These are phyloP conservation scores for Drosophila rufa DNA, from an alignment of 1,140 invertebrate genomes.

Conservation along the genomic window DNA sequence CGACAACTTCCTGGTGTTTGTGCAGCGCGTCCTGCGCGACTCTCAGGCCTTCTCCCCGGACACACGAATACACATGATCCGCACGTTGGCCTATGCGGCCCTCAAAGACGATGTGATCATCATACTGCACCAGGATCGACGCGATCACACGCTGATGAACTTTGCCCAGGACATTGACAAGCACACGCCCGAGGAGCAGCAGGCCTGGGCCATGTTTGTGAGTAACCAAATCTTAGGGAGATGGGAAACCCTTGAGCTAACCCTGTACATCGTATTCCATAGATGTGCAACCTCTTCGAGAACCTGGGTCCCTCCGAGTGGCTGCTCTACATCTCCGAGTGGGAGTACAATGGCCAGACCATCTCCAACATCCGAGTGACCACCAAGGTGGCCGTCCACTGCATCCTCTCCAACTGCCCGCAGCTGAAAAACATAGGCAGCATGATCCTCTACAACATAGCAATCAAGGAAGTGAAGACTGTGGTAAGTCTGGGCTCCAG, in stretches of 20 bases:
- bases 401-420: conserved; percentile 90
- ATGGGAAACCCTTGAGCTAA: background rate
- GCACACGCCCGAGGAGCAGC: conserved; percentile 91
- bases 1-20: conserved; percentile 93
- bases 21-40: conserved; percentile 89
- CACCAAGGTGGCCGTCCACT: conserved; percentile 95
- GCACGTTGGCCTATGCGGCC: conserved; percentile 90
- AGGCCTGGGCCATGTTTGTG: conserved; percentile 92
- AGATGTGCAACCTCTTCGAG: conserved; percentile 97
- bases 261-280: background rate
- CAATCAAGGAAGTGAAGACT: conserved; percentile 98
- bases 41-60: conserved; percentile 86
- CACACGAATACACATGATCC: conserved; percentile 88
- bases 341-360: conserved; percentile 90
- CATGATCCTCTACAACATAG: conserved; percentile 95
- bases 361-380: conserved; percentile 96
- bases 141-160: conserved; percentile 95
- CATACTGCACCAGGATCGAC: conserved; percentile 94
- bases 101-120: conserved; percentile 96
- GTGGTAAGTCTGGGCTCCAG: conserved; percentile 90
- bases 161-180: conserved; percentile 94
- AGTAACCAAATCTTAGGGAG: conserved; percentile 12
- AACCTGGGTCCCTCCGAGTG: conserved; percentile 95
- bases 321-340: conserved; percentile 96
- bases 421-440: conserved; percentile 92